A percentile compares a stretch with the other conserved stretches of the same genome.
Evolutionary conservation across 2,797 vertebrate species (phyloP).

Genomic region (Miichthys miiuy): DNA sequence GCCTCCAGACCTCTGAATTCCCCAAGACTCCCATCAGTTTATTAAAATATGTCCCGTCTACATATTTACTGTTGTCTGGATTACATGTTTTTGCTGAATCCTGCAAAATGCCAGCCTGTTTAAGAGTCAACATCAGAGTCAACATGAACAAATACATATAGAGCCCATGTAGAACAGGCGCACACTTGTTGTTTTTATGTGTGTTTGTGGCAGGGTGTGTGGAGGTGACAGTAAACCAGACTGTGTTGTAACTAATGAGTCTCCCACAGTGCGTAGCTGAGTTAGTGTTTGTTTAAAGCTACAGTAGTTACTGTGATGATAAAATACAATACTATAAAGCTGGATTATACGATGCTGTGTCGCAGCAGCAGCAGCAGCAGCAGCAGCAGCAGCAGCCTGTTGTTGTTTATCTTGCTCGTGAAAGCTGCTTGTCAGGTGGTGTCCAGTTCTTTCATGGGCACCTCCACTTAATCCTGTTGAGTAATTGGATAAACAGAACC

Average conservation of each 20-base stretch:
- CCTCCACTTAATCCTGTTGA: slow-evolving; percentile 31
- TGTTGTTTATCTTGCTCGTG: slow-evolving; percentile 15
- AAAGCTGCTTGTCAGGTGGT: slow-evolving; percentile 5
- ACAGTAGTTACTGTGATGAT: neutral
- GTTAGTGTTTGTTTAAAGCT: neutral
- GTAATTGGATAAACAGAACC: slow-evolving; percentile 33
- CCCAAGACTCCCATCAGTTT: too few species aligned
- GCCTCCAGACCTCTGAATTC: too few species aligned
- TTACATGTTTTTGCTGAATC: too few species aligned
- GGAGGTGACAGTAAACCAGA: neutral
- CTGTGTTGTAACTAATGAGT: neutral
- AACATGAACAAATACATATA: too few species aligned
- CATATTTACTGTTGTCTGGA: too few species aligned
- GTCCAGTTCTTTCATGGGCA: slow-evolving; percentile 6
- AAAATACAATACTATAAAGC: neutral
- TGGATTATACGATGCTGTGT: neutral
- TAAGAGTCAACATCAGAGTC: too few species aligned
- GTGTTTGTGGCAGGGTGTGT: neutral
- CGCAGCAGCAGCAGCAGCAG: neutral
- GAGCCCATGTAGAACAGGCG: too few species aligned
- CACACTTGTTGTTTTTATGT: too few species aligned
- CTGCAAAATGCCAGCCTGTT: too few species aligned
- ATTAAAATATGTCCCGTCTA: too few species aligned
- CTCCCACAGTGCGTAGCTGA: neutral
- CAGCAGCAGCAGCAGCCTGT: neutral